A percentile compares a stretch with the other conserved stretches of the same genome.
Conservation (phyloP, 2,888 invertebrate species). For the Syrphus vitripennis region DNA sequence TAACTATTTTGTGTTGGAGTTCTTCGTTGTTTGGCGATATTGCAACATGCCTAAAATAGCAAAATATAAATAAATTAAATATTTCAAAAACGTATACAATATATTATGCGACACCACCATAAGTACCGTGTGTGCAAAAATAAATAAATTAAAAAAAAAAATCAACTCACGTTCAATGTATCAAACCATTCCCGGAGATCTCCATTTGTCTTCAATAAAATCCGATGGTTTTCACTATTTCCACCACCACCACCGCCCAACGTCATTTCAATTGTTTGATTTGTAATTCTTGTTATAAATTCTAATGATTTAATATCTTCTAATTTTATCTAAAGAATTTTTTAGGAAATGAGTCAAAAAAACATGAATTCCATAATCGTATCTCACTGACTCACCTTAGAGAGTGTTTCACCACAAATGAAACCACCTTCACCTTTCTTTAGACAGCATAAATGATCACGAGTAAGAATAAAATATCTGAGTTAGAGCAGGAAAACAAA, state of each 20-base stretch:
- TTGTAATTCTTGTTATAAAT: conserved; percentile 54
- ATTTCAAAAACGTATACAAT: conserved; percentile 17
- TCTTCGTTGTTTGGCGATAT: conserved; percentile 61
- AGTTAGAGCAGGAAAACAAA: neutral
- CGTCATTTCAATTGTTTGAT: conserved; percentile 60
- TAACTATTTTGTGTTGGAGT: conserved; percentile 52
- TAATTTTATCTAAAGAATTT: conserved; percentile 54
- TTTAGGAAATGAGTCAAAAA: neutral
- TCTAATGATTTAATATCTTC: conserved; percentile 63
- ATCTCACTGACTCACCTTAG: conserved; percentile 51
- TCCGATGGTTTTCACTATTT: conserved; percentile 54
- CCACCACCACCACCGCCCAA: conserved; percentile 30
- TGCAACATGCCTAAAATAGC: conserved; percentile 54
- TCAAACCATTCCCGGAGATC: conserved; percentile 68
- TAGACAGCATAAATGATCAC: conserved; percentile 62
- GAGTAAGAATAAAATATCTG: conserved; percentile 61
- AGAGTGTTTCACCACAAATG: conserved; percentile 55
- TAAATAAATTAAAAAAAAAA: neutral
- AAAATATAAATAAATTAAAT: neutral
- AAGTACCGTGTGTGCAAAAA: neutral
- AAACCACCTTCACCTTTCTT: conserved; percentile 63
- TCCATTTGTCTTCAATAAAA: conserved; percentile 53
- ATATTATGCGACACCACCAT: neutral
- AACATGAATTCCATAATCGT: neutral
- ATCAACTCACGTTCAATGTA: conserved; percentile 61